Evolutionary conservation across 2,113 vertebrate genomes (phyloP).

Genomic region (Triplophysa siluroides): DNA sequence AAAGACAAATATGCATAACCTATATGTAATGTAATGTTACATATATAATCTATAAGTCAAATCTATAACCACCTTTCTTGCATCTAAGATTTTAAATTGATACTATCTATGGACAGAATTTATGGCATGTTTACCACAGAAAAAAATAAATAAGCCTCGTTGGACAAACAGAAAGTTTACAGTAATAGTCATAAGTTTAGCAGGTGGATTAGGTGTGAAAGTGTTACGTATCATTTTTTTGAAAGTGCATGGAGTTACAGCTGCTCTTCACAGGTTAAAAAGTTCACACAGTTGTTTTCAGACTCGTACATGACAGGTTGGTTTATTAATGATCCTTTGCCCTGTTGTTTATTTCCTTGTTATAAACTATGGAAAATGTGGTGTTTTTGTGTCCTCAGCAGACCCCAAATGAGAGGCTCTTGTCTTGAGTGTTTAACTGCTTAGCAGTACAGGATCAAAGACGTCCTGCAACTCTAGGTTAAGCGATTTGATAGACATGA

Average conservation of each 20-base stretch:
- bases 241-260: too few relatives aligned
- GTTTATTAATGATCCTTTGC: neutral
- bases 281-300: too few relatives aligned
- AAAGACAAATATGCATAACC: too few relatives aligned
- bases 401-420: slow-evolving; percentile 74
- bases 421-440: neutral
- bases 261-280: too few relatives aligned
- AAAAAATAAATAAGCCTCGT: too few relatives aligned
- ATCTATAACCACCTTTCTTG: neutral
- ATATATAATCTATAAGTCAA: too few relatives aligned
- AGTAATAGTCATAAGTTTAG: too few relatives aligned
- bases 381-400: slow-evolving; percentile 44
- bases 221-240: too few relatives aligned
- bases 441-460: slow-evolving; percentile 45
- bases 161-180: too few relatives aligned
- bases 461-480: neutral
- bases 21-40: too few relatives aligned
- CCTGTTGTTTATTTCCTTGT: neutral
- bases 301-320: neutral
- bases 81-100: neutral
- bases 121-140: neutral
- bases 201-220: neutral
- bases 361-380: neutral
- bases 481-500: slow-evolving; percentile 44
- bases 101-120: neutral